Percentiles rank a stretch among this genome's conserved stretches.
These are phyloP conservation scores for Platysternon megacephalum DNA, from an alignment of 2,113 vertebrate species.

Conservation along the genomic window DNA sequence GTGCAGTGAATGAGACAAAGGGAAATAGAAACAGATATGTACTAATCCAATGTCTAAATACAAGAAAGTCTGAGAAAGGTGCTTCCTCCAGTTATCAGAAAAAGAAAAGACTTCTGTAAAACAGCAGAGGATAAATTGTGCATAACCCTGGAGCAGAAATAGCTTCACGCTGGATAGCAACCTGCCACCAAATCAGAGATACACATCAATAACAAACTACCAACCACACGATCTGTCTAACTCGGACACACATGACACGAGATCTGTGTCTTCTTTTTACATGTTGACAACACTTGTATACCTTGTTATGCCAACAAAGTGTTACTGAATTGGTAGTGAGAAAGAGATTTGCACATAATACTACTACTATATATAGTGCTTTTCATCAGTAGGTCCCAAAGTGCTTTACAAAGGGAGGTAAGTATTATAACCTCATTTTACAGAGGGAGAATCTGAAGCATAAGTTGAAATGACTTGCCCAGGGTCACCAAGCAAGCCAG, in stretches of 20 bases:
- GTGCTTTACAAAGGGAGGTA: too few species aligned
- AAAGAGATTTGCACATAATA: neutral
- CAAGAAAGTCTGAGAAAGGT: constrained; percentile 14
- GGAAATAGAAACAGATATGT: constrained; percentile 1
- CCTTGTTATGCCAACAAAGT: neutral
- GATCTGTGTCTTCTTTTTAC: neutral
- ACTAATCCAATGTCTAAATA: neutral
- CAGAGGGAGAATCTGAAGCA: too few species aligned
- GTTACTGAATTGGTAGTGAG: neutral
- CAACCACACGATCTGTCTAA: neutral
- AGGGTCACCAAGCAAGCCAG: too few species aligned
- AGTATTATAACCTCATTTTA: too few species aligned
- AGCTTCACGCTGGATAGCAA: neutral
- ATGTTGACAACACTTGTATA: neutral
- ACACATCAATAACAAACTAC: neutral
- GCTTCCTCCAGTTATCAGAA: constrained; percentile 57
- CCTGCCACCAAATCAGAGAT: neutral
- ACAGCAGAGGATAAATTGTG: constrained; percentile 14
- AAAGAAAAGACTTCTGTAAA: constrained; percentile 48
- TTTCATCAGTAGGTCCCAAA: too few species aligned
- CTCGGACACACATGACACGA: neutral
- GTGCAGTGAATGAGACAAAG: neutral
- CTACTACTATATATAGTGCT: neutral
- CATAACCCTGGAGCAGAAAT: neutral
- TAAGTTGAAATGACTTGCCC: too few species aligned